Evolutionary conservation across 2,888 invertebrate genomes (phyloP), one percentile per base, ranked within the genome.

Genomic region (Euzophera pinguis): DNA sequence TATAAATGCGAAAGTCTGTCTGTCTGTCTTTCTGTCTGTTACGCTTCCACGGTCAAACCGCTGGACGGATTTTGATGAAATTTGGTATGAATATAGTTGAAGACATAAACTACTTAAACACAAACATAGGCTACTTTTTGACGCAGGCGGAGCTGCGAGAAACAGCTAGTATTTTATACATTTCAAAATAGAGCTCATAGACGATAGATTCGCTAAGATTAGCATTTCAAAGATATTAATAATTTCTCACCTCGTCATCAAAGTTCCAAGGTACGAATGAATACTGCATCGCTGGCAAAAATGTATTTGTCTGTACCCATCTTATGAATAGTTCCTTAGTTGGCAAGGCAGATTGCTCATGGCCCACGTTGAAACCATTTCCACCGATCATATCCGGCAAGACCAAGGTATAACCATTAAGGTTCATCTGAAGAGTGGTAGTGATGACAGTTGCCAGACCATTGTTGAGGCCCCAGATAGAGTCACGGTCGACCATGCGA

Each of bases 341-440:
- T 0, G 92, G 90, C 0, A 82, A 71, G 14, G 88, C 91, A 0
- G 87, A 76, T 37, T 82, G 81, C n/a, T 77, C 81, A 53, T 89
- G 80, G 58, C 78, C 78, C 49, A 88, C 55, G n/a, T 90, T 86
- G 66, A 87, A 93, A 0, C 92, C 93, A 60, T 93, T 94, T 0
- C 94, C 94, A 0, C 94, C 94, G 45, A 94, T 93, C 94, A 96
- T 95, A 71, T 96, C 96, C 0, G 96, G 96, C 10, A 97, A 78
- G 4, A 96, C 94, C 64, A 93, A 91, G 0, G 94, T 92, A 77
- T 94, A 95, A 0, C 95, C 95, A 53, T 92, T 87, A 45, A 93
- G 78, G 65, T 86, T 92, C 88, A 92, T 90, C 67, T 93, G 93
- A 10, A 95, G 73, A 0, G 95, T 90, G 0, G 95, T 93, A 0